phyloP scores from a whole-genome alignment of 2,888 invertebrate species.

The Meteorus cinctellus region DNA sequence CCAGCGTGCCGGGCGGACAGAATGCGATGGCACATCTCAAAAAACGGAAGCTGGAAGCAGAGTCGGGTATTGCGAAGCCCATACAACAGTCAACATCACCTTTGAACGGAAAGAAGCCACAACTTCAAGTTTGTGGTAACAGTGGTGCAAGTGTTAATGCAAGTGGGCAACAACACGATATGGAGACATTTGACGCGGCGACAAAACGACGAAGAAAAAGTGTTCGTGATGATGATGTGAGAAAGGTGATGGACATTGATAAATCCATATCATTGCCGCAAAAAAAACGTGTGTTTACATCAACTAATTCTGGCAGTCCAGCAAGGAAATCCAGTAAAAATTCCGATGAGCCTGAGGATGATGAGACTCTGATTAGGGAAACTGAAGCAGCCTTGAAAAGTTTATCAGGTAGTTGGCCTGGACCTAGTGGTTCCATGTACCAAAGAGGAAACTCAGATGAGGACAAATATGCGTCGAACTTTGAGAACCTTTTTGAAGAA shows the following conservation, averaged over 20 bases:
- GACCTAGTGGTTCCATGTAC: constrained; percentile 79
- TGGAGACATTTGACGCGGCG: constrained; percentile 74
- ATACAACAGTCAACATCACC: constrained; percentile 59
- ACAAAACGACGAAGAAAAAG: constrained; percentile 75
- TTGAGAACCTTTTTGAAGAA: constrained; percentile 89
- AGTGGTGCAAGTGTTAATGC: constrained; percentile 30
- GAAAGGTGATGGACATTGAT: constrained; percentile 66
- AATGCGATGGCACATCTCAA: constrained; percentile 80
- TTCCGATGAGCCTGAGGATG: constrained; percentile 77
- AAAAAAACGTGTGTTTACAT: constrained; percentile 76
- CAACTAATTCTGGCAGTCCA: constrained; percentile 73
- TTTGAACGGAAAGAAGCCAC: constrained; percentile 39
- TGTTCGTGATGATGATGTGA: constrained; percentile 68
- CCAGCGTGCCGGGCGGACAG: constrained; percentile 76
- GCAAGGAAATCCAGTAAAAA: constrained; percentile 71
- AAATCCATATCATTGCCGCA: constrained; percentile 76
- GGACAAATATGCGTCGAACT: constrained; percentile 82
- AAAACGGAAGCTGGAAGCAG: constrained; percentile 82
- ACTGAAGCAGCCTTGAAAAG: constrained; percentile 91
- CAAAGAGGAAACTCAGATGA: constrained; percentile 79
- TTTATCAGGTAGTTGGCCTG: constrained; percentile 90
- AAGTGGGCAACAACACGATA: constrained; percentile 73
- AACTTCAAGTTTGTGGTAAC: constrained; percentile 65
- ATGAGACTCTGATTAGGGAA: constrained; percentile 89
- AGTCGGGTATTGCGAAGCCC: constrained; percentile 67